Conservation (phyloP, 2,113 vertebrate genomes). For the Verasper variegatus region DNA sequence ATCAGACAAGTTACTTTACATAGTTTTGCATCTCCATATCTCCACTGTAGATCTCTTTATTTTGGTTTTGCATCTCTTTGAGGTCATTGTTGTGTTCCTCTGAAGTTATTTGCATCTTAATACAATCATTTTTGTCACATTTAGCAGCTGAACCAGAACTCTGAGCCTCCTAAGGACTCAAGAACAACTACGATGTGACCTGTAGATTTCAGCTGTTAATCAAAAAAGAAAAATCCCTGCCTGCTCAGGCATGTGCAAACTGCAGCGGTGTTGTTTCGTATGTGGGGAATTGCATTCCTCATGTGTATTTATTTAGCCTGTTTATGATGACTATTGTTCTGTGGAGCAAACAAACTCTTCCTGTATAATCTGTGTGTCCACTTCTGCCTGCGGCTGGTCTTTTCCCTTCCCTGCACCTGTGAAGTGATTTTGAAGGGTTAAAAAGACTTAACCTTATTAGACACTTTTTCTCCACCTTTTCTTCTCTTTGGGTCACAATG, state of each 20-base stretch:
- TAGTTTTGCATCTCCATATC: background rate
- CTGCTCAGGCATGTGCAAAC: conserved; percentile 5
- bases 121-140: background rate
- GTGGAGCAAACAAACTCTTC: conserved; percentile 48
- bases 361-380: conserved; percentile 21
- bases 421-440: background rate
- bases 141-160: background rate
- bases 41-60: background rate
- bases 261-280: background rate
- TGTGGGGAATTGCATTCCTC: background rate
- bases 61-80: background rate
- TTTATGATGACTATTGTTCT: conserved; percentile 56
- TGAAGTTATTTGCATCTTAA: background rate
- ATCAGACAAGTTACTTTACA: too few species aligned
- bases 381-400: conserved; percentile 11
- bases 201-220: background rate
- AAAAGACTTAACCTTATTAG: too few species aligned
- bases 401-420: conserved; percentile 58
- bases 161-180: background rate
- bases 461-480: background rate
- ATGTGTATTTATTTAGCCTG: background rate
- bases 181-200: background rate
- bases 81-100: background rate
- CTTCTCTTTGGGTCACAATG: too few species aligned
- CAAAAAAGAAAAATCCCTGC: background rate